Evolutionary conservation across 2,797 vertebrate species (phyloP).

Genomic region (Sus cebifrons): DNA sequence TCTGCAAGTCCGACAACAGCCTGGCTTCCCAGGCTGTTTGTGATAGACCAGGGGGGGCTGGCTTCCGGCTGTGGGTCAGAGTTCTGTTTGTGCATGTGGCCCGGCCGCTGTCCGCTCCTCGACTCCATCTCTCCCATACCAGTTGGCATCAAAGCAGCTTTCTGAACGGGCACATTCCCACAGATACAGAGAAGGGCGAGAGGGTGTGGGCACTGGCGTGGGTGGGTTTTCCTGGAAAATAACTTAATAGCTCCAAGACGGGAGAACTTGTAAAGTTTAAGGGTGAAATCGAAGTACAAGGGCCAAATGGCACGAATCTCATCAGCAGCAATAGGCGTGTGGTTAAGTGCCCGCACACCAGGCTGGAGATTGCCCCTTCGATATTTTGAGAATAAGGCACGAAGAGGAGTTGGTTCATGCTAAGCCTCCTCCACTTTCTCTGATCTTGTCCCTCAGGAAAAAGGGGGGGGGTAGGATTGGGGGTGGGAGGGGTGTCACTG

Average conservation of each 20-base stretch:
- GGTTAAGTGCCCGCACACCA: background rate
- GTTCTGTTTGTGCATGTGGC: background rate
- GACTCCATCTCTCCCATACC: background rate
- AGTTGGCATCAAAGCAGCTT: background rate
- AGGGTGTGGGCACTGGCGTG: rapidly evolving
- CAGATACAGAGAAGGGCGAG: background rate
- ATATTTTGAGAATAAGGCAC: constrained; percentile 59
- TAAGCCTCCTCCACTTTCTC: background rate
- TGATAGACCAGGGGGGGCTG: background rate
- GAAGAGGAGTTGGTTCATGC: constrained; percentile 74
- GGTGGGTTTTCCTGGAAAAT: constrained; percentile 55
- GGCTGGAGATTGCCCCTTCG: constrained; percentile 13
- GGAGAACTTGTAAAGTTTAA: constrained; percentile 35
- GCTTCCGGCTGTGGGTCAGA: background rate
- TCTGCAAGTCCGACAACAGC: background rate
- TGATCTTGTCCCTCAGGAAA: background rate
- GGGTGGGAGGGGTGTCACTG: constrained; percentile 24
- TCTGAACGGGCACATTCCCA: background rate
- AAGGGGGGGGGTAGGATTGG: background rate
- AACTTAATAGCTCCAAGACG: background rate
- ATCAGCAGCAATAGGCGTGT: background rate
- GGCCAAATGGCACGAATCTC: background rate
- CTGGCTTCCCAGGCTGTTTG: background rate
- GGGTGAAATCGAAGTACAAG: background rate
- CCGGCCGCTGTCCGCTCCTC: too few relatives aligned